These are phyloP conservation scores for Scaptomyza caliginosa DNA, from an alignment of 2,888 invertebrate genomes.

Conservation along the genomic window DNA sequence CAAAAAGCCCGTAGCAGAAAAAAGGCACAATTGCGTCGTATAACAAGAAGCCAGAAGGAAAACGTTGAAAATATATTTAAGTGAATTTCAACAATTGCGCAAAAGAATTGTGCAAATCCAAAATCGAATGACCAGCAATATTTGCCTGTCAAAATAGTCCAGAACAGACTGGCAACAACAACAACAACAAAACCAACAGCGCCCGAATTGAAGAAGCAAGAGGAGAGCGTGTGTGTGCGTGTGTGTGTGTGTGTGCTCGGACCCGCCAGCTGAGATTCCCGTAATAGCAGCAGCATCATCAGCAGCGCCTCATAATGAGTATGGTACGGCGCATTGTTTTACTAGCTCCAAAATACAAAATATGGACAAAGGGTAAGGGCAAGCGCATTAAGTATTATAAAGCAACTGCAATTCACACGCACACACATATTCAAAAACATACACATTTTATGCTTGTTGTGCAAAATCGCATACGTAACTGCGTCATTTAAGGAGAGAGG, in stretches of 20 bases:
- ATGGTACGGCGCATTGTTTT: slow-evolving; percentile 80
- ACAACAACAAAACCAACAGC: slow-evolving; percentile 17
- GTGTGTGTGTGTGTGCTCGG: slow-evolving; percentile 22
- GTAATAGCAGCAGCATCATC: slow-evolving; percentile 35
- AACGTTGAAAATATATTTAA: slow-evolving; percentile 5
- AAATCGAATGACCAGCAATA: slow-evolving; percentile 46
- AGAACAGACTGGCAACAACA: slow-evolving; percentile 43
- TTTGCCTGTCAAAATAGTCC: slow-evolving; percentile 39
- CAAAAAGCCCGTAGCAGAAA: slow-evolving; percentile 49
- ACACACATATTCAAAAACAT: slow-evolving; percentile 5
- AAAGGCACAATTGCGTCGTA: slow-evolving; percentile 71
- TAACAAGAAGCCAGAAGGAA: slow-evolving; percentile 17
- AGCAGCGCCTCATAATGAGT: slow-evolving; percentile 66
- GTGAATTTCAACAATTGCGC: slow-evolving; percentile 15
- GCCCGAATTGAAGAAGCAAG: slow-evolving; percentile 24
- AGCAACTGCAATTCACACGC: slow-evolving; percentile 17
- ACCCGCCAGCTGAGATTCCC: slow-evolving; percentile 62
- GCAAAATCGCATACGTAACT: slow-evolving; percentile 75
- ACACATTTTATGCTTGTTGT: slow-evolving; percentile 37
- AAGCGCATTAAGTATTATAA: neutral
- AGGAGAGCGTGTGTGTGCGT: slow-evolving; percentile 14
- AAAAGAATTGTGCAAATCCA: neutral
- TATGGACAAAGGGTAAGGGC: slow-evolving; percentile 79
- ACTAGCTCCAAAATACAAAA: slow-evolving; percentile 77
- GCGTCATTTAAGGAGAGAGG: slow-evolving; percentile 64